Percentiles rank a stretch among this genome's conserved stretches.
phyloP scores from a whole-genome alignment of 2,113 vertebrate species.

The Engraulis encrasicolus region DNA sequence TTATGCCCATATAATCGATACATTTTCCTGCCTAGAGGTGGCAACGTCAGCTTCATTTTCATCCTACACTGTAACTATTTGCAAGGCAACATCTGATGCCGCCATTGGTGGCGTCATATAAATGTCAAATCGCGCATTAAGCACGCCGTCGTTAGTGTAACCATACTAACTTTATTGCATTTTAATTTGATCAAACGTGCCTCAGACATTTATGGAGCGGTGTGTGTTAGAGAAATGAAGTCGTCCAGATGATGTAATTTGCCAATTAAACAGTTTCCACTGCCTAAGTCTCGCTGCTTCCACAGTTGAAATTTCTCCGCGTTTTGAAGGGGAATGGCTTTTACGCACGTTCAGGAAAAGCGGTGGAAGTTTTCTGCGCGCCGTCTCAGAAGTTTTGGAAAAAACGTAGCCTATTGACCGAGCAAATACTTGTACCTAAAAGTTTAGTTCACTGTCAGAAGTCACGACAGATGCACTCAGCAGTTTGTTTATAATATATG shows the following conservation, averaged over 20 bases:
- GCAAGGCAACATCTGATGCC: neutral
- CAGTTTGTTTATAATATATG: neutral
- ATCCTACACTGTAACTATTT: neutral
- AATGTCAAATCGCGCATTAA: neutral
- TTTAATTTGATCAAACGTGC: neutral
- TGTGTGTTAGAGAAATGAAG: neutral
- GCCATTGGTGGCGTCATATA: neutral
- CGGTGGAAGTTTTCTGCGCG: neutral
- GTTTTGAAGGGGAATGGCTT: neutral
- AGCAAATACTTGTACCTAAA: neutral
- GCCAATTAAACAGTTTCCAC: slow-evolving; percentile 58
- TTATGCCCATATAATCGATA: neutral
- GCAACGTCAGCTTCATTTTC: neutral
- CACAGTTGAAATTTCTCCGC: neutral
- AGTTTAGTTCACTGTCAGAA: neutral
- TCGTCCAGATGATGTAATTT: slow-evolving; percentile 47
- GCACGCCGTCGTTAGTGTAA: neutral
- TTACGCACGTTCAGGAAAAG: neutral
- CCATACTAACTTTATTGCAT: neutral
- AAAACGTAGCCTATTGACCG: neutral
- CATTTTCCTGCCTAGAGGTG: neutral
- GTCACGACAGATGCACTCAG: neutral
- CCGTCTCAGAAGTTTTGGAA: neutral
- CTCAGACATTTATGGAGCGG: neutral
- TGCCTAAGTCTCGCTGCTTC: slow-evolving; percentile 45